These are phyloP conservation scores for Craseonycteris thonglongyai DNA, from an alignment of 2,113 vertebrate genomes.

Conservation along the genomic window DNA sequence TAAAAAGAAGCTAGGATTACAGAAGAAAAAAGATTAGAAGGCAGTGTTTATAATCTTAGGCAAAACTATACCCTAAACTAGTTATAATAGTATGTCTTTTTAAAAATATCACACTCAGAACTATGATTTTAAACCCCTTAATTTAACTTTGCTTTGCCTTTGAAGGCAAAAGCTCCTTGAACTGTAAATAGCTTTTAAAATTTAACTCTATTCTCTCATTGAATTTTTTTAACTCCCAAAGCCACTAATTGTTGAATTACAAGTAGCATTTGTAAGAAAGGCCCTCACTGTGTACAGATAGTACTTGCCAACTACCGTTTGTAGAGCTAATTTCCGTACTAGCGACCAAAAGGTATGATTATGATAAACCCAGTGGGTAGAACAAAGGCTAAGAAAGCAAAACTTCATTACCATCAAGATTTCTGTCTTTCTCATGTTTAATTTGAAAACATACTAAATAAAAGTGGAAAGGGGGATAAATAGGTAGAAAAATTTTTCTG, in stretches of 20 bases:
- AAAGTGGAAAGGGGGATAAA: background rate
- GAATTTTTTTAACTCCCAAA: background rate
- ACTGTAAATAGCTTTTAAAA: conserved; percentile 49
- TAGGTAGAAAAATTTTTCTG: background rate
- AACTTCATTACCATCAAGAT: background rate
- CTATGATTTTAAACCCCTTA: conserved; percentile 53
- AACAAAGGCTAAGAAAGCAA: background rate
- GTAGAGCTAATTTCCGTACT: background rate
- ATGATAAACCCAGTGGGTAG: background rate
- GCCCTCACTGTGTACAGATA: background rate
- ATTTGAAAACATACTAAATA: background rate
- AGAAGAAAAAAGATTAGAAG: conserved; percentile 70
- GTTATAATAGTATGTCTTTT: conserved; percentile 59
- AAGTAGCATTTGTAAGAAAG: background rate
- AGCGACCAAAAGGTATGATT: background rate
- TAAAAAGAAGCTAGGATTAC: conserved; percentile 70
- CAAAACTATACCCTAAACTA: conserved; percentile 67
- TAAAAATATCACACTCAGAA: conserved; percentile 68
- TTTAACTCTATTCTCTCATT: conserved; percentile 43
- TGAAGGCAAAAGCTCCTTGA: conserved; percentile 51
- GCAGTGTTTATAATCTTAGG: conserved; percentile 61
- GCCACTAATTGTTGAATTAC: background rate
- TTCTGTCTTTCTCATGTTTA: background rate
- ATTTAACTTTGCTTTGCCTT: conserved; percentile 55
- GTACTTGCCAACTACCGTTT: background rate